These are phyloP conservation scores for Ridgeia piscesae DNA, from an alignment of 1,140 invertebrate genomes.

Conservation along the genomic window DNA sequence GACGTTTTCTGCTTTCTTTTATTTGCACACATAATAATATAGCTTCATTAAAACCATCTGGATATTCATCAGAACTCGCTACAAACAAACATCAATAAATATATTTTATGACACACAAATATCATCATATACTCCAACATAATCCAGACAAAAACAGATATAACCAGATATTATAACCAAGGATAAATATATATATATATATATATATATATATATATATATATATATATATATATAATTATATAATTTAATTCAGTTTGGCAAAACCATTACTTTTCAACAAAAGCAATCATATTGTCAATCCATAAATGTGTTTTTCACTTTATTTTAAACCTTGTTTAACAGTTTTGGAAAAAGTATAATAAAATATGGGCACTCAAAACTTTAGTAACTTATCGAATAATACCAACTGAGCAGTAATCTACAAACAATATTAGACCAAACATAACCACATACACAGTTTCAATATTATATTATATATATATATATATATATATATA, in stretches of 20 bases:
- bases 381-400: background rate
- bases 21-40: conserved; percentile 1
- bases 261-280: background rate
- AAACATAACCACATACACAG: background rate
- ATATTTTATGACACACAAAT: background rate
- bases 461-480: background rate
- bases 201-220: background rate
- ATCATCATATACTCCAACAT: background rate
- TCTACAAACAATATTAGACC: background rate
- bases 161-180: background rate
- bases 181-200: background rate
- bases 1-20: background rate
- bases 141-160: background rate
- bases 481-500: background rate
- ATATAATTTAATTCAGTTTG: background rate
- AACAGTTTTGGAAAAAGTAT: background rate
- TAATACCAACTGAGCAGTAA: background rate
- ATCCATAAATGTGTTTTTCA: background rate
- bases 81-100: background rate
- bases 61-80: background rate
- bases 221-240: background rate
- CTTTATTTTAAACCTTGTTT: background rate
- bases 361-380: background rate
- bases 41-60: background rate
- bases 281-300: background rate